phyloP scores from a whole-genome alignment of 2,113 vertebrate genomes.

The Natator depressus region DNA sequence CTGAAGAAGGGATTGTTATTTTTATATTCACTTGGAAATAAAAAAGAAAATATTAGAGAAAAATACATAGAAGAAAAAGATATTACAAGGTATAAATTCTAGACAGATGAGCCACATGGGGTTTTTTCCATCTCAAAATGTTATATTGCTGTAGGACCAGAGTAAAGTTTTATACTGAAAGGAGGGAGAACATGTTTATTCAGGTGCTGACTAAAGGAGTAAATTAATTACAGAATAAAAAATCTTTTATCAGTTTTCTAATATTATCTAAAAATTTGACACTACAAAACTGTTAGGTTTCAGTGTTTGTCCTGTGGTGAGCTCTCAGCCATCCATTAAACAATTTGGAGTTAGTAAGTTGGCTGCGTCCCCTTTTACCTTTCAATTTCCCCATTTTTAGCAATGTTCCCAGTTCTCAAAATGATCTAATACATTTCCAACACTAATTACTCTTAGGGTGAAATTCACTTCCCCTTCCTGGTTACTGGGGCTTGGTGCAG shows the following conservation, averaged over 20 bases:
- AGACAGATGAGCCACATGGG: conserved; percentile 28
- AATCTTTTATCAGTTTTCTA: conserved; percentile 22
- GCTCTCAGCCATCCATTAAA: not conserved
- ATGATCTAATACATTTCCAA: not conserved
- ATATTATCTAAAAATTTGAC: not conserved
- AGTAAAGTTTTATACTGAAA: conserved; percentile 35
- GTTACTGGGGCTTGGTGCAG: not conserved
- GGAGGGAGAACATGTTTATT: conserved; percentile 3
- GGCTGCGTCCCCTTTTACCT: not conserved
- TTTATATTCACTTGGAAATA: conserved; percentile 59
- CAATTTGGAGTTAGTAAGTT: not conserved
- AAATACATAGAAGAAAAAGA: not conserved
- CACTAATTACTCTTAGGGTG: not conserved
- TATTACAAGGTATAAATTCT: conserved; percentile 55
- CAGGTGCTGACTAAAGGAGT: conserved; percentile 17
- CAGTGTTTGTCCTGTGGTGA: not conserved
- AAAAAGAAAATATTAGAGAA: conserved; percentile 48
- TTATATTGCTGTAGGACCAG: conserved; percentile 32
- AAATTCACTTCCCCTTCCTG: conserved; percentile 3
- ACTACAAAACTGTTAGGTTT: not conserved
- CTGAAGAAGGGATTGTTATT: conserved; percentile 58
- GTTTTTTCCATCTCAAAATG: conserved; percentile 26
- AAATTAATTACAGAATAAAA: conserved; percentile 23
- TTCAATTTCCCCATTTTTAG: not conserved
- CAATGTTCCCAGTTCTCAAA: not conserved